Base-by-base conservation (phyloP, 2,797 vertebrate genomes). In the Aulostomus chinensis region DNA sequence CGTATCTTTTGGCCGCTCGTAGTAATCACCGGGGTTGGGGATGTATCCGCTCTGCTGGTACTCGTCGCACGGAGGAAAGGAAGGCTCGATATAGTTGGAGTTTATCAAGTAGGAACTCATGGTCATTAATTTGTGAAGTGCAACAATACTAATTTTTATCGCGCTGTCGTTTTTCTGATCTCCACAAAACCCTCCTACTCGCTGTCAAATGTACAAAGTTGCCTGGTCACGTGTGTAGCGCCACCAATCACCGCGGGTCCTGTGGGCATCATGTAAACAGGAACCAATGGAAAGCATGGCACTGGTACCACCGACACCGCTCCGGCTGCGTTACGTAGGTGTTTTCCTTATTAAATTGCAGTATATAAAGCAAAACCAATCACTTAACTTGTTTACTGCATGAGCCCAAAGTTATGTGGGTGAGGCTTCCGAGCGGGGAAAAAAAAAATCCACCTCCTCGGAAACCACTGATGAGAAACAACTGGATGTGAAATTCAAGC, bases 71-170 rank as follows among this genome's bases (percentile, higher is more conserved):
- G 95, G 94, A 86, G 95, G 95, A 89, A 98, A 97, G 89, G 96
- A 96, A 82, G 96, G 96, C 87, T 97, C 96, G 92, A 96, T 95
- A 91, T 98, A 98, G 95, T 96, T 98, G 91, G 95, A 97, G 94
- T 97, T 98, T 94, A 98, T 97, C 95, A 98, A 96, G 94, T 96
- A 98, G 93, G 96, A 97, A 94, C 96, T 98, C 96, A 98, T 98
- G 95, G 93, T 95, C 94, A 97, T 97, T 98, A 97, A 98, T 98
- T 97, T 98, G 94, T 93, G 93, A 96, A 96, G 95, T 95, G 95
- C 94, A 95, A 96, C 94, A 91, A 92, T 91, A 90, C 90, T 90
- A 91, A 91, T 92, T 92, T 92, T 97, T 97, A 96, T 97, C 93
- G 94, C 92, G 93, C 94, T 96, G 95, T 96, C 95, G 94, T 98